Evolutionary conservation across 2,113 vertebrate species (phyloP).

Genomic region (Sardina pilchardus): DNA sequence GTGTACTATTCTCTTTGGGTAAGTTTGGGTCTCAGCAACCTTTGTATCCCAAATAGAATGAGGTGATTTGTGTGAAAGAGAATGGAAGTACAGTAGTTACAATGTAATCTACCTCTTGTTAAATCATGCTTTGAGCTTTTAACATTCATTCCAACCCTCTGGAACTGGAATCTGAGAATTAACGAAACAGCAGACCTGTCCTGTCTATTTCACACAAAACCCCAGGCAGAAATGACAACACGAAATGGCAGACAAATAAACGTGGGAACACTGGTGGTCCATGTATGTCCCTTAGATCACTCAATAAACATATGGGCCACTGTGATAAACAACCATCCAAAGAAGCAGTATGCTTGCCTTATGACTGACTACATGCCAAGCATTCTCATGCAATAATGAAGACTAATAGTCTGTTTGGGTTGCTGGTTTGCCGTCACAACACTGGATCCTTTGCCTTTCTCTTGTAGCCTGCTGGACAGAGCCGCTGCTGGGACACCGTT

Average conservation of each 20-base stretch:
- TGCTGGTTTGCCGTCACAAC: constrained; percentile 7
- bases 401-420: constrained; percentile 5
- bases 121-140: not conserved
- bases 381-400: not conserved
- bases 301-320: not conserved
- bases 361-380: not conserved
- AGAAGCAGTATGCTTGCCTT: not conserved
- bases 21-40: constrained; percentile 54
- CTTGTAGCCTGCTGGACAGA: constrained; percentile 81
- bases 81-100: not conserved
- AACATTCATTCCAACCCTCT: not conserved
- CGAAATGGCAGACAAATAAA: not conserved
- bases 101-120: not conserved
- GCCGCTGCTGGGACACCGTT: constrained; percentile 76
- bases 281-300: not conserved
- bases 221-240: not conserved
- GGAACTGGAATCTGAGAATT: not conserved
- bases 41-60: not conserved
- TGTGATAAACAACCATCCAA: not conserved
- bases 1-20: constrained; percentile 93
- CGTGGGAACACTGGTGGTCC: not conserved
- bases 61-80: not conserved
- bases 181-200: not conserved
- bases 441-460: not conserved
- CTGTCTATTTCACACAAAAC: not conserved